Percentiles rank a stretch among this genome's conserved stretches.
Evolutionary conservation across 2,113 vertebrate species (phyloP).

Genomic region (Ailuropoda melanoleuca): DNA sequence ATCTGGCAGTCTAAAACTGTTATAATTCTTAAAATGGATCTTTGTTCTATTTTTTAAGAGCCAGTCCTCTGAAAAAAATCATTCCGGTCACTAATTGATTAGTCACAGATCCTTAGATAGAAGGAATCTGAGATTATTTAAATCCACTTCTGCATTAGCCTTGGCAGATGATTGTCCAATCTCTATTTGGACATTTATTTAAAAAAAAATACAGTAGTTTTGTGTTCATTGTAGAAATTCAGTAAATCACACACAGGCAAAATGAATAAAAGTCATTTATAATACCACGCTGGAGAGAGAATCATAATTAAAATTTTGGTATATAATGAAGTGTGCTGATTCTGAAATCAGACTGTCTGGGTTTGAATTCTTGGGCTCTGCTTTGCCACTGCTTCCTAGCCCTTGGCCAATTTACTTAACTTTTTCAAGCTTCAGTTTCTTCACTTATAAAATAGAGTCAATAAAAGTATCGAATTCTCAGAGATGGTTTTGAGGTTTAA

Average conservation of each 20-base stretch:
- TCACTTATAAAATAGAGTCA: background rate
- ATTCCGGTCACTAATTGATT: slow-evolving; percentile 4
- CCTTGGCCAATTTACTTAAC: background rate
- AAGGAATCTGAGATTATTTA: slow-evolving; percentile 41
- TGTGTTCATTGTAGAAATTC: background rate
- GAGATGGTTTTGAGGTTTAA: slow-evolving; percentile 23
- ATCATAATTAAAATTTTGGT: background rate
- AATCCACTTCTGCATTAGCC: background rate
- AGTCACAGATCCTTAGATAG: slow-evolving; percentile 19
- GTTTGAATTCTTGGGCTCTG: background rate
- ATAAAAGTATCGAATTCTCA: background rate
- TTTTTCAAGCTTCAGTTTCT: background rate
- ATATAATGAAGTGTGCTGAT: background rate
- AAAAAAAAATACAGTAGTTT: slow-evolving; percentile 14
- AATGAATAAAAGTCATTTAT: background rate
- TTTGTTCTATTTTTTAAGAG: slow-evolving; percentile 26
- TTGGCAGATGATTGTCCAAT: background rate
- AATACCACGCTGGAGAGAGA: background rate
- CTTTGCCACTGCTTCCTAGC: background rate
- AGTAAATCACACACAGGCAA: background rate
- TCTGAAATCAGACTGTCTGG: background rate
- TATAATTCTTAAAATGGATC: slow-evolving; percentile 43
- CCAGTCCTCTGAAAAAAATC: slow-evolving; percentile 1
- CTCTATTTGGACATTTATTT: background rate
- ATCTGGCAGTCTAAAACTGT: background rate